phyloP scores from a whole-genome alignment of 1,140 invertebrate species.

The Microplitis demolitor region DNA sequence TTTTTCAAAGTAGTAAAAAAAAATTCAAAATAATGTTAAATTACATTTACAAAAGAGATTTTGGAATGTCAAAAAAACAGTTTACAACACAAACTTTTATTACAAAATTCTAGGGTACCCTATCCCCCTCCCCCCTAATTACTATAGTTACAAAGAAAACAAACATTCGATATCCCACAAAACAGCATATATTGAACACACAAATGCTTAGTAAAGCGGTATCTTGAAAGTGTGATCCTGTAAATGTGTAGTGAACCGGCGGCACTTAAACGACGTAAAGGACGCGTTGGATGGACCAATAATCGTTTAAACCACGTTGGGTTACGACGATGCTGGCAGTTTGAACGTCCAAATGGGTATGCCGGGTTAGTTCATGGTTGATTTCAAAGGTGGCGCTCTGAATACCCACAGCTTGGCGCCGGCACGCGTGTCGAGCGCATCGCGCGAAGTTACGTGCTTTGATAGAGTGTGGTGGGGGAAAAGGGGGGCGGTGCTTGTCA shows the following conservation, averaged over 20 bases:
- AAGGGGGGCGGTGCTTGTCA: constrained; percentile 46
- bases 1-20: too few species aligned
- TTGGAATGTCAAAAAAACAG: too few species aligned
- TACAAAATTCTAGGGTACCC: too few species aligned
- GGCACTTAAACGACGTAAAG: constrained; percentile 23
- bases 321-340: constrained; percentile 55
- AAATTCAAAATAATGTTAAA: too few species aligned
- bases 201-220: not conserved
- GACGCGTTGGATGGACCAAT: constrained; percentile 31
- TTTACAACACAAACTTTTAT: too few species aligned
- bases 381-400: constrained; percentile 54
- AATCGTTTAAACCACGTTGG: constrained; percentile 33
- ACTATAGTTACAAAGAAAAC: too few species aligned
- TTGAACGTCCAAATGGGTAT: constrained; percentile 59
- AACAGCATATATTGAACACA: not conserved
- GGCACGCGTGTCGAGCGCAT: constrained; percentile 26
- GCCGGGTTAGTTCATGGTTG: constrained; percentile 45
- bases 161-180: too few species aligned
- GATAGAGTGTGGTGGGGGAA: constrained; percentile 37
- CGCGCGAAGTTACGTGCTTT: constrained; percentile 13
- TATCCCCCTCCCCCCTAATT: too few species aligned
- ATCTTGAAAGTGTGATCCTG: not conserved
- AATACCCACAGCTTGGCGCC: constrained; percentile 33
- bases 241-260: constrained; percentile 7
- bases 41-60: too few species aligned